phyloP scores from a whole-genome alignment of 2,113 vertebrate species.

The Oenanthe melanoleuca region DNA sequence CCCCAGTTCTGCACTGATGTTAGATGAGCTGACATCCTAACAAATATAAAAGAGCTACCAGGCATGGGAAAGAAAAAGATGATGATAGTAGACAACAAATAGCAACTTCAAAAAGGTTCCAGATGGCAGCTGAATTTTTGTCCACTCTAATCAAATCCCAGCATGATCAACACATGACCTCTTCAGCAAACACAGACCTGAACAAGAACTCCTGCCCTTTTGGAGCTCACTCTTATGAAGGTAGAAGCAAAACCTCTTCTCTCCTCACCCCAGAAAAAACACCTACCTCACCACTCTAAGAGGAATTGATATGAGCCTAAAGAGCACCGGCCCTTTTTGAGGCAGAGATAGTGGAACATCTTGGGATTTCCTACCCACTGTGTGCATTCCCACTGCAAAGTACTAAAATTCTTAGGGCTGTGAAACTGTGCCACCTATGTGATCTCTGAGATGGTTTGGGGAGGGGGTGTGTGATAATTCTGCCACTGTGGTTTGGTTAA shows the following conservation, averaged over 20 bases:
- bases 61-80: neutral
- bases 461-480: neutral
- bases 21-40: neutral
- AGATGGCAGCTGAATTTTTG: neutral
- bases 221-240: neutral
- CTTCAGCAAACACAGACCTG: neutral
- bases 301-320: neutral
- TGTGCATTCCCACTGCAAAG: slow-evolving; percentile 49
- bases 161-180: accelerated
- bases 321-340: neutral
- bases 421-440: slow-evolving; percentile 43
- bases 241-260: neutral
- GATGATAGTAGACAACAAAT: neutral
- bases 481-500: slow-evolving; percentile 36
- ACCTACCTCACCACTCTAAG: neutral
- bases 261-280: neutral
- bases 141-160: neutral
- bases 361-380: neutral
- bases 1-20: neutral
- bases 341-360: neutral
- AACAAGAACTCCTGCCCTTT: neutral
- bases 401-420: slow-evolving; percentile 6
- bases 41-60: neutral
- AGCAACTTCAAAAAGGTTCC: neutral
- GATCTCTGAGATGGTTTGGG: slow-evolving; percentile 21